Evolutionary conservation across 2,797 vertebrate species (phyloP).

Genomic region (Myotis myotis): DNA sequence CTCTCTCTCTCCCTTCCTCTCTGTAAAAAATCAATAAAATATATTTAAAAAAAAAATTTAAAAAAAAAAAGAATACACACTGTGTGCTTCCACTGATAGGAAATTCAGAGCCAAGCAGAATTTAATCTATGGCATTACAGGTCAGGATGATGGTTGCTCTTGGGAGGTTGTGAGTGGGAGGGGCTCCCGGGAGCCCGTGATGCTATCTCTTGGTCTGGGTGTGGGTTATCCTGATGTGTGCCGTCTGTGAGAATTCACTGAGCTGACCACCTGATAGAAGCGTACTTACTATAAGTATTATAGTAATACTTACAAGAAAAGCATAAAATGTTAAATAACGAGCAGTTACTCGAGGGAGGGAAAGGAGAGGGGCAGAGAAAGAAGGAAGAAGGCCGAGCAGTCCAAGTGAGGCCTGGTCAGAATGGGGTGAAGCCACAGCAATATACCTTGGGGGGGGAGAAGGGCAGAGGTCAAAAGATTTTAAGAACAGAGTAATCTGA

Average conservation of each 20-base stretch:
- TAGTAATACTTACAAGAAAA: not conserved
- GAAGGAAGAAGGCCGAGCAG: not conserved
- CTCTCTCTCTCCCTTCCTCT: no score
- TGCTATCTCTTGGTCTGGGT: not conserved
- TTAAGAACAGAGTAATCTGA: not conserved
- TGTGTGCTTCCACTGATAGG: not conserved
- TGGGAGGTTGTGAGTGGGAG: not conserved
- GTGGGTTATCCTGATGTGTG: not conserved
- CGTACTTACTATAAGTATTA: not conserved
- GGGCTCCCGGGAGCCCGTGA: not conserved
- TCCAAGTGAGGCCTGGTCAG: not conserved
- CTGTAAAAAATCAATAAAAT: no score
- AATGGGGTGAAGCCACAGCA: not conserved
- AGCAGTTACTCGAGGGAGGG: not conserved
- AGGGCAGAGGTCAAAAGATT: not conserved
- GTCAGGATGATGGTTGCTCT: not conserved
- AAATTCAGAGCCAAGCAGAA: slow-evolving; percentile 12
- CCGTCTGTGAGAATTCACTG: not conserved
- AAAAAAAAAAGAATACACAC: not conserved
- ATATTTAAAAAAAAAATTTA: no score
- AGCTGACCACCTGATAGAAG: not conserved
- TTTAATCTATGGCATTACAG: not conserved
- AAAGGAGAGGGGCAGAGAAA: not conserved
- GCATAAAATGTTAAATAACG: not conserved
- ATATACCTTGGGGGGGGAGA: rapidly evolving